Base-by-base conservation (phyloP, 2,797 vertebrate species). In the Pempheris klunzingeri region DNA sequence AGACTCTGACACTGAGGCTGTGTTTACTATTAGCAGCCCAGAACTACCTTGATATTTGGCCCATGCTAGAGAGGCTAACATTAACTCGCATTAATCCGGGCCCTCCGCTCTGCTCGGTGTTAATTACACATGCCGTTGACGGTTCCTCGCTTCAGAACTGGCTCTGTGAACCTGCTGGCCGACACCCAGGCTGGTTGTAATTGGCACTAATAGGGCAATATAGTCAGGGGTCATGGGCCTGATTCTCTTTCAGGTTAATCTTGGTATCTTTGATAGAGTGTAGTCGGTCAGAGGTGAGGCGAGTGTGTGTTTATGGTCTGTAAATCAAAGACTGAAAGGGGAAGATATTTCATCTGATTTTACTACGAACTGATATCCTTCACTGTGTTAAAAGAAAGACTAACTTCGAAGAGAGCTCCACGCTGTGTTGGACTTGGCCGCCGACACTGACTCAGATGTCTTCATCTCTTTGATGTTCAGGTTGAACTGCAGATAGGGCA, bases 31-130 rank as follows among this genome's bases (percentile, higher is more conserved):
- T 53, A 78, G 71, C 55, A 62, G 52, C 10, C 0, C 32, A 13
- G 58, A 72, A 39, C 47, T 47, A 52, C 52, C 26, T 54, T 85
- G 71, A 66, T 28, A 52, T 52, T 6, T 20, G 7, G 43, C 70
- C 71, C 73, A 11, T 30, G 71, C 49, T 85, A 81, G 89, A 57
- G 68, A 78, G 72, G 76, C 74, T 74, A 83, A 77, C 74, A 77
- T 71, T 68, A 76, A 24, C 55, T 63, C 55, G 44, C 52, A 57
- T 81, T 73, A 58, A 74, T 76, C 52, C 36, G 49, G n/a, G 60
- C 20, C 32, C 41, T 52, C 18, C 14, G 57, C 64, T 71, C 24
- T 53, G 63, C 64, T 49, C 2, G 46, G 80, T 85, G 74, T 82
- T 84, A 86, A 85, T 87, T 77, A 79, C 69, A 78, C 70, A 80